Conservation (phyloP, 2,113 vertebrate species). For the Leptobrachium leishanense region DNA sequence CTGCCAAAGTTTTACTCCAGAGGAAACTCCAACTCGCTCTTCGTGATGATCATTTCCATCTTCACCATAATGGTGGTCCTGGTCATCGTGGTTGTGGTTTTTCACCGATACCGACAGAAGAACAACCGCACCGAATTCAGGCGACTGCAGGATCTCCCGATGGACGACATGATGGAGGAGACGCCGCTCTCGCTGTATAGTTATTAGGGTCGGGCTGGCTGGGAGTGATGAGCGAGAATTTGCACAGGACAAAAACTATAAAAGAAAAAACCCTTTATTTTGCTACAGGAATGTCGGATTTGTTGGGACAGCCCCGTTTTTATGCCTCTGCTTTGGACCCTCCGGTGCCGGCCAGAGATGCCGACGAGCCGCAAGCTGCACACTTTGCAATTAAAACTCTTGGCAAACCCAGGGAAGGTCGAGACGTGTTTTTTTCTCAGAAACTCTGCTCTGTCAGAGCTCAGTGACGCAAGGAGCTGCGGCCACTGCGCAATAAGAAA, state of each 20-base stretch:
- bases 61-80: slow-evolving; percentile 77
- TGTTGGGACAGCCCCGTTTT: too few species aligned
- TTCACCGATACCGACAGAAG: slow-evolving; percentile 77
- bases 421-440: too few species aligned
- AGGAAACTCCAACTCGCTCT: slow-evolving; percentile 70
- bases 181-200: slow-evolving; percentile 88
- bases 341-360: too few species aligned
- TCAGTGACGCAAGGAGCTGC: too few species aligned
- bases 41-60: slow-evolving; percentile 79
- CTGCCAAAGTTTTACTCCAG: slow-evolving; percentile 38
- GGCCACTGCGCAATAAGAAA: too few species aligned
- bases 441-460: too few species aligned
- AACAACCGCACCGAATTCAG: slow-evolving; percentile 76
- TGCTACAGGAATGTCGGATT: too few species aligned
- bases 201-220: slow-evolving; percentile 71
- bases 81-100: slow-evolving; percentile 76
- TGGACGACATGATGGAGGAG: slow-evolving; percentile 93
- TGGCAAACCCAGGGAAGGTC: too few species aligned
- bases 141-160: slow-evolving; percentile 79
- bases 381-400: too few species aligned
- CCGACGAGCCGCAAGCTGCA: too few species aligned
- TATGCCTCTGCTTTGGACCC: too few species aligned
- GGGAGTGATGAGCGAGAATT: neutral
- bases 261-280: neutral
- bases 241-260: slow-evolving; percentile 1